Evolutionary conservation across 2,888 invertebrate genomes (phyloP).

Genomic region (Scrobipalpa atriplicella): DNA sequence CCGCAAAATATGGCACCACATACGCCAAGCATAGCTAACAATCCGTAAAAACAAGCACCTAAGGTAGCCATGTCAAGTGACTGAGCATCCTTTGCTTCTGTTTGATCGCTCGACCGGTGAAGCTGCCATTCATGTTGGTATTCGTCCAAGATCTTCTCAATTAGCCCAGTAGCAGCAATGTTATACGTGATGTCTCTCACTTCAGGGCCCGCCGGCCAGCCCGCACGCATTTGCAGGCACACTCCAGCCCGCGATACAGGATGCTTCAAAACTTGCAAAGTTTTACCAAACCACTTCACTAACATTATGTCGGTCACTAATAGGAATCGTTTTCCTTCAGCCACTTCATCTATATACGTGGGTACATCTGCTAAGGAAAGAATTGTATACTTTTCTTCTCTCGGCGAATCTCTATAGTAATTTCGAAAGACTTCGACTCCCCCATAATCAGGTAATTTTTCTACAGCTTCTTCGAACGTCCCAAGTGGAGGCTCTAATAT

Average conservation of each 20-base stretch:
- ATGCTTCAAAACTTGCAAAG: constrained; percentile 50
- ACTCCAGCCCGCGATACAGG: constrained; percentile 43
- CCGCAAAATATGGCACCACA: constrained; percentile 23
- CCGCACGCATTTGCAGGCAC: constrained; percentile 54
- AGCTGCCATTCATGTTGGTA: constrained; percentile 23
- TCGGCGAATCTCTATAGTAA: constrained; percentile 45
- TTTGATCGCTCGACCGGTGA: constrained; percentile 29
- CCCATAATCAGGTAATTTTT: constrained; percentile 49
- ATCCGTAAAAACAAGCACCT: constrained; percentile 26
- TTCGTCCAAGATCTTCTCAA: constrained; percentile 39
- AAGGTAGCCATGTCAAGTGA: constrained; percentile 44
- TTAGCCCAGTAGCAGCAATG: constrained; percentile 51
- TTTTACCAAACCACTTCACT: constrained; percentile 36
- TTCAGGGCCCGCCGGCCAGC: constrained; percentile 55
- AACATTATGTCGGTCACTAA: constrained; percentile 44
- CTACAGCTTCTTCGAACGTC: constrained; percentile 49
- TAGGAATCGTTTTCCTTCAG: constrained; percentile 52
- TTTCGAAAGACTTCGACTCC: constrained; percentile 44
- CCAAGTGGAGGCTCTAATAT: constrained; percentile 51
- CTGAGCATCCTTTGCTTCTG: constrained; percentile 29
- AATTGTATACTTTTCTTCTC: constrained; percentile 42
- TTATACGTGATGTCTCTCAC: constrained; percentile 41
- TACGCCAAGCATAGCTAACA: constrained; percentile 24
- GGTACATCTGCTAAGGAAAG: constrained; percentile 39
- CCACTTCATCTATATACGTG: constrained; percentile 42